A percentile compares a stretch with the other conserved stretches of the same genome.
Conservation (phyloP, 2,797 vertebrate genomes). For the Siniperca obscura region DNA sequence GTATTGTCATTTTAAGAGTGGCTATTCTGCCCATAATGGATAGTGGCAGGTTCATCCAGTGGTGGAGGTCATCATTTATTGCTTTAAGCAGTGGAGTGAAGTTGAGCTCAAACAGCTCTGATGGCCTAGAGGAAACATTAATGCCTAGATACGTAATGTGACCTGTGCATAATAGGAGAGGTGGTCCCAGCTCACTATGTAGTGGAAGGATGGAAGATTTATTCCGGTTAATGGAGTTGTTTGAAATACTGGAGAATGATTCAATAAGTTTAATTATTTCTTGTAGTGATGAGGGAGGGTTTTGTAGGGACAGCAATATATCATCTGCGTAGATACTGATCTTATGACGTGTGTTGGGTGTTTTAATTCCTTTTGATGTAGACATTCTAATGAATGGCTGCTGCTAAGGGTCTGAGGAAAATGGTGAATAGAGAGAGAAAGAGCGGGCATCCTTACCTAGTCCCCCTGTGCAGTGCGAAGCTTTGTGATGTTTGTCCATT, state of each 20-base stretch:
- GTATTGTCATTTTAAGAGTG: too few relatives aligned
- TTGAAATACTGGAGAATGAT: not conserved
- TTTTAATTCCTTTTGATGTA: conserved; percentile 2
- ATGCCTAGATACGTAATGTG: not conserved
- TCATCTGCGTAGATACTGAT: conserved; percentile 9
- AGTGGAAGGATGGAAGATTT: not conserved
- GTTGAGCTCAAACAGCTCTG: too few relatives aligned
- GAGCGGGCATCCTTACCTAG: conserved; percentile 1
- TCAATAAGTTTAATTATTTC: not conserved
- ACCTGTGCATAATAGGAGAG: not conserved
- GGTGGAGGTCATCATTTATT: not conserved
- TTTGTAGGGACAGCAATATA: not conserved
- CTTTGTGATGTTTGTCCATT: conserved; percentile 8
- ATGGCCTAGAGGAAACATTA: too few relatives aligned
- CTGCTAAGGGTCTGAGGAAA: not conserved
- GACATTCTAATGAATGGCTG: not conserved
- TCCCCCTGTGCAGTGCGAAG: not conserved
- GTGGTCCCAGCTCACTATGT: not conserved
- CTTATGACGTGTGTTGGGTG: not conserved
- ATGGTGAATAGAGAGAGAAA: conserved; percentile 10
- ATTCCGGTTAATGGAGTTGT: not conserved
- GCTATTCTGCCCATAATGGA: too few relatives aligned
- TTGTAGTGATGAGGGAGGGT: not conserved
- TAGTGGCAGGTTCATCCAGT: not conserved
- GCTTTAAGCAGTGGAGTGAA: not conserved